Base-by-base conservation (phyloP, 1,140 invertebrate genomes). In the Oryctes rhinoceros region DNA sequence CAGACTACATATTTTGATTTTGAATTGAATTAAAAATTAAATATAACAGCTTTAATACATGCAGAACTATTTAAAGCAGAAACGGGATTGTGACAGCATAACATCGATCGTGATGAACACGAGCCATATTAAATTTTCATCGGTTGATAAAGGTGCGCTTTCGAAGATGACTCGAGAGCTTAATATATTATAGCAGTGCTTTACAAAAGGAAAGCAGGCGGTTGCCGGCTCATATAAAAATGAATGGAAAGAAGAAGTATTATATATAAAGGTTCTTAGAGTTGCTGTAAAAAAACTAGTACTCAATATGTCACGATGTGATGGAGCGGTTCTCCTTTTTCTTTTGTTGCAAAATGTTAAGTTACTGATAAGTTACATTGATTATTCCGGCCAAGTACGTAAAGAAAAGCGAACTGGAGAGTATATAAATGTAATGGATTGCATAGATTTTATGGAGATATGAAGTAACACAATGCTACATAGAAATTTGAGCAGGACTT, bases 91-190 rank as follows among this genome's bases (percentile, higher is more conserved):
- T 18, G 53, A 59, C 15, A 18, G 15, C 15, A 6, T 59, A 59
- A 59, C 18, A 59, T 59, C 53, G 53, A 59, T 59, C 53, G 2
- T 59, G 18, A 18, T 59, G 53, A 4, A 13, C 53, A 59, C 15
- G 15, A 59, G 53, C n/a, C 53, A 59, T 59, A 59, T 59, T 59
- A 59, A 59, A 59, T 59, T 59, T 59, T 59, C 53, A 59, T 59
- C 53, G 15, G 53, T 59, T 59, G 53, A 59, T 59, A 59, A 59
- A 59, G 18, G 53, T 18, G 53, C 53, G 15, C 53, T 59, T 59
- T 59, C 18, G n/a, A 18, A 59, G 53, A 3, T 59, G 53, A 59
- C 53, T 59, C n/a, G 53, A 3, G 18, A 59, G 53, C 53, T 59
- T 59, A 59, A 59, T 59, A 59, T 18, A 59, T 59, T 59, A 59